Evolutionary conservation across 2,797 vertebrate species (phyloP), one percentile per base, ranked within the genome.

Genomic region (Aeoliscus strigatus): DNA sequence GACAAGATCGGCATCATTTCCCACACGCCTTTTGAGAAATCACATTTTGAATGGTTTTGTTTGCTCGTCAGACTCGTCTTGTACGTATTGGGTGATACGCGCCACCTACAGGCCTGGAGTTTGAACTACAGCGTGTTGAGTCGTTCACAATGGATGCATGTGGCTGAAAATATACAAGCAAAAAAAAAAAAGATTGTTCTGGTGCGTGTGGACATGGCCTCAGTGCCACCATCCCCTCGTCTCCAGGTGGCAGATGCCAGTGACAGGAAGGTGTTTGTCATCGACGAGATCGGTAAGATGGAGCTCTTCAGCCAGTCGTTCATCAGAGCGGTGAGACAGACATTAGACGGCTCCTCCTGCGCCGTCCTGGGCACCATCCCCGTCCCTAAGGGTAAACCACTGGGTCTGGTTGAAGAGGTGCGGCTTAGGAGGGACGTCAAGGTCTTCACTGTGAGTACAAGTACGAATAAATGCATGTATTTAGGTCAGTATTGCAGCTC

Each of bases 221-320:
- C 26, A 27, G 9, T 27, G 8, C 18, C 5, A 3, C 2, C 1
- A n/a, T 36, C 13, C 16, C 28, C 1, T 27, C 8, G 2, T 36
- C 31, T 38, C 54, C 78, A 97, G 93, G 61, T 77, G 2, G 30
- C 59, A 4, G 47, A 36, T 0, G 71, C 60, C 10, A 32, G 59
- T 13, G 55, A 55, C 60, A 82, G 63, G 60, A 87, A 66, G 38
- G 83, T 97, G 27, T 96, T 92, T 21, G 60, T 97, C 74, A 89
- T 98, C 1, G 94, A 99, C 21, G 96, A 99, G 84, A 88, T 98
- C 6, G 94, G 96, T 27, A 98, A 94, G 80, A 99, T 98, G 96
- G 96, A 99, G 47, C 91, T 98, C 43, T 96, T 96, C 83, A 99
- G 96, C 57, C 91, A 91, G 72, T 48, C 89, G 1, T 99, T 98